Conservation (phyloP, 2,888 invertebrate genomes). For the Alviniconcha strummeri region DNA sequence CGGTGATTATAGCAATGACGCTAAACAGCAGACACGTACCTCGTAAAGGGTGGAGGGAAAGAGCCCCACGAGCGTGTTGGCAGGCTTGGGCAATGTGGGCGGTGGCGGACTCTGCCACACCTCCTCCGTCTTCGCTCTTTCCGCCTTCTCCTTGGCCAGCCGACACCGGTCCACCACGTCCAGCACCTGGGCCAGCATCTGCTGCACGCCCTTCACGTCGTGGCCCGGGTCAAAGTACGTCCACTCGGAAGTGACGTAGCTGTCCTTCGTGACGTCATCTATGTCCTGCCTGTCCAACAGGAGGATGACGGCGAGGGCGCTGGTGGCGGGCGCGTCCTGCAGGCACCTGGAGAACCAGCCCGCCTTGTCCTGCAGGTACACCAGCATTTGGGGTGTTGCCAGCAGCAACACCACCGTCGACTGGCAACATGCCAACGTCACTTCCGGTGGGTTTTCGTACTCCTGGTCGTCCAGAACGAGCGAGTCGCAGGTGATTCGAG, state of each 20-base stretch:
- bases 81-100: background rate
- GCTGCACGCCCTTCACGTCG: slow-evolving; percentile 14
- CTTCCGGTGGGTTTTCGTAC: slow-evolving; percentile 42
- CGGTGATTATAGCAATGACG: too few relatives aligned
- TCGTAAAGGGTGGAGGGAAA: slow-evolving; percentile 32
- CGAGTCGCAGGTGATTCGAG: slow-evolving; percentile 1
- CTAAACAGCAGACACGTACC: slow-evolving; percentile 16
- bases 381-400: slow-evolving; percentile 29
- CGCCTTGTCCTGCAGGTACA: slow-evolving; percentile 31
- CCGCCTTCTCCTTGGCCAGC: background rate
- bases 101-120: background rate
- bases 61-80: slow-evolving; percentile 1
- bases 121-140: background rate
- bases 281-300: slow-evolving; percentile 26
- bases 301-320: slow-evolving; percentile 14
- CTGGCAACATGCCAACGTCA: slow-evolving; percentile 32
- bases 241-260: slow-evolving; percentile 20
- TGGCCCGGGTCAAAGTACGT: slow-evolving; percentile 12
- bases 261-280: background rate
- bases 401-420: slow-evolving; percentile 40
- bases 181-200: slow-evolving; percentile 35
- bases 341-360: slow-evolving; percentile 35
- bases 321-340: background rate
- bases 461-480: slow-evolving; percentile 29
- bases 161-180: slow-evolving; percentile 32